These are phyloP conservation scores for Flexamia atlantica DNA, from an alignment of 2,888 invertebrate species.

Conservation along the genomic window DNA sequence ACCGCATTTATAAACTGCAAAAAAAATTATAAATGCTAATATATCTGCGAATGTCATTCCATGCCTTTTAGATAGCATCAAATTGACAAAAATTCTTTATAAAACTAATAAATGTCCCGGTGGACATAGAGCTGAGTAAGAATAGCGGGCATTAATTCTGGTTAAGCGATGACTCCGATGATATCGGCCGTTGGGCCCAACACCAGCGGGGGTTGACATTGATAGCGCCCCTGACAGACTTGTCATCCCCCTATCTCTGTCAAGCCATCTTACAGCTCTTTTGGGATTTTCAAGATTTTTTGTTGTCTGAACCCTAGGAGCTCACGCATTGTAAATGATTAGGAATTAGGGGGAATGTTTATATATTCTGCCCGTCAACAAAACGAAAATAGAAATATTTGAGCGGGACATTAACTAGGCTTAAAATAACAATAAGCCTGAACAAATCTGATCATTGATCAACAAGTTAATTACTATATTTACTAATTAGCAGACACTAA, in stretches of 20 bases:
- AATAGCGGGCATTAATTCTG: conserved; percentile 19
- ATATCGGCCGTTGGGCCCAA: neutral
- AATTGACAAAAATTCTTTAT: conserved; percentile 18
- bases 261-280: conserved; percentile 43
- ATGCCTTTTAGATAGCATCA: conserved; percentile 1
- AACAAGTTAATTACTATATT: too few relatives aligned
- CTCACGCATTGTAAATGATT: neutral
- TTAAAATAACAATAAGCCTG: too few relatives aligned
- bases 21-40: neutral
- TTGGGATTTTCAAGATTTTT: conserved; percentile 23
- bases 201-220: conserved; percentile 17
- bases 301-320: neutral
- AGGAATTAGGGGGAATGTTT: conserved; percentile 21
- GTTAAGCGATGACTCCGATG: conserved; percentile 21
- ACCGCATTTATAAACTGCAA: neutral
- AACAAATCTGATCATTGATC: too few relatives aligned
- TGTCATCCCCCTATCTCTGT: conserved; percentile 38
- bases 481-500: too few relatives aligned
- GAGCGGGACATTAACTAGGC: too few relatives aligned
- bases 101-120: neutral
- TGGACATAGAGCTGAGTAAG: conserved; percentile 9
- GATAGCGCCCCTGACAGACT: conserved; percentile 26
- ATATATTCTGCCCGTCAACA: neutral
- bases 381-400: neutral
- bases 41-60: neutral